phyloP scores from a whole-genome alignment of 2,113 vertebrate species.

The Accipiter cooperii region DNA sequence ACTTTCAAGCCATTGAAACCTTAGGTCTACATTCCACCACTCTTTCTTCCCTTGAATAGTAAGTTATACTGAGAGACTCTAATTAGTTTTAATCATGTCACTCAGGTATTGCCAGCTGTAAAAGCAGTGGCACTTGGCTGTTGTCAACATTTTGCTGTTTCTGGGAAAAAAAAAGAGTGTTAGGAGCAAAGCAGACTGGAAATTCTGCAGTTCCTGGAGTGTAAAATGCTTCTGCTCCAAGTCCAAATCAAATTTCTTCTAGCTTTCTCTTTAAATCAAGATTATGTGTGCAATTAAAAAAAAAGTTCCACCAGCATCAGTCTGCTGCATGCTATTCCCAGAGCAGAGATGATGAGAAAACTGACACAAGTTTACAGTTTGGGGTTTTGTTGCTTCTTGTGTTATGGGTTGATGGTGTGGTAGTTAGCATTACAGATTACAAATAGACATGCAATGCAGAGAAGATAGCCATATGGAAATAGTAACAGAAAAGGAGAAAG shows the following conservation, averaged over 20 bases:
- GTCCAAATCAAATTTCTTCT: background rate
- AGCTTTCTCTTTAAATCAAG: background rate
- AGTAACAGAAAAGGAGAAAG: background rate
- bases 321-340: background rate
- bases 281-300: background rate
- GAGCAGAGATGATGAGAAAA: background rate
- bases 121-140: background rate
- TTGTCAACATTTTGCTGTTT: background rate
- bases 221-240: background rate
- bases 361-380: background rate
- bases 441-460: background rate
- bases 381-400: background rate
- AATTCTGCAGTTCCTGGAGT: background rate
- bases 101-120: background rate
- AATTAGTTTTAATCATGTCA: background rate
- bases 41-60: background rate
- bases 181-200: background rate
- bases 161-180: background rate
- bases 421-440: background rate
- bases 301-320: background rate
- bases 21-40: too few relatives aligned
- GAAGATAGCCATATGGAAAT: background rate
- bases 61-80: background rate
- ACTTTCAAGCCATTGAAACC: too few relatives aligned
- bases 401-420: background rate